Evolutionary conservation across 2,888 invertebrate species (phyloP).

Genomic region (Itoplectis maculator): DNA sequence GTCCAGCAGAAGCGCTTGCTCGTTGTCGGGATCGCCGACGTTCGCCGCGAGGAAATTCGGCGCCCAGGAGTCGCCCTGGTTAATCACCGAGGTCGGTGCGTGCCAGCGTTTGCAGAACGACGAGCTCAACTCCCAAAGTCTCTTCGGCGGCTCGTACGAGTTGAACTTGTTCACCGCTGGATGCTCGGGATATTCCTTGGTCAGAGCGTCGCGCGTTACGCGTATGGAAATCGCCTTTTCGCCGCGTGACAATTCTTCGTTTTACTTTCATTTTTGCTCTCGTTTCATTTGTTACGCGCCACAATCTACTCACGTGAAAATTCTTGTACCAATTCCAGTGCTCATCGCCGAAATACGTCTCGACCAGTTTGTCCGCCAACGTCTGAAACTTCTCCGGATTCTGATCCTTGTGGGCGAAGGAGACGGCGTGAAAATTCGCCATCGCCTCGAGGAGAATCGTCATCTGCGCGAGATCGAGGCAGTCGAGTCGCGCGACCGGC

Average conservation of each 20-base stretch:
- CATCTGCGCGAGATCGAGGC: constrained; percentile 78
- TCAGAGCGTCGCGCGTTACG: constrained; percentile 88
- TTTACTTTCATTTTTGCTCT: too few relatives aligned
- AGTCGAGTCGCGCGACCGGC: constrained; percentile 77
- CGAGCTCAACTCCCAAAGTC: constrained; percentile 82
- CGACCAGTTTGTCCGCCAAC: constrained; percentile 72
- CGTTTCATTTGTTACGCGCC: too few relatives aligned
- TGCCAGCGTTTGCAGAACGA: constrained; percentile 74
- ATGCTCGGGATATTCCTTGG: constrained; percentile 87
- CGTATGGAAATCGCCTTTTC: constrained; percentile 69
- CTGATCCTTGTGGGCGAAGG: constrained; percentile 84
- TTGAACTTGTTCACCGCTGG: constrained; percentile 87
- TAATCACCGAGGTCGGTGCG: constrained; percentile 86
- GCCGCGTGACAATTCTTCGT: too few relatives aligned
- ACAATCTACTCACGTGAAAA: constrained; percentile 77
- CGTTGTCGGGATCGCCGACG: constrained; percentile 66
- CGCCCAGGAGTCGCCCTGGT: constrained; percentile 91
- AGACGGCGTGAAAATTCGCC: constrained; percentile 84
- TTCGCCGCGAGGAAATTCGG: constrained; percentile 89
- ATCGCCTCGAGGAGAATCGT: constrained; percentile 81
- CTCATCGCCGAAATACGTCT: constrained; percentile 78
- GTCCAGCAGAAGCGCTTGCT: constrained; percentile 88
- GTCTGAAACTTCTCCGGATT: constrained; percentile 80
- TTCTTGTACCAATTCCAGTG: constrained; percentile 79
- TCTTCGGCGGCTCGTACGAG: constrained; percentile 85